These are phyloP conservation scores for Plumapathes pennacea DNA, from an alignment of 92 coral and sea anemone species.

Conservation along the genomic window DNA sequence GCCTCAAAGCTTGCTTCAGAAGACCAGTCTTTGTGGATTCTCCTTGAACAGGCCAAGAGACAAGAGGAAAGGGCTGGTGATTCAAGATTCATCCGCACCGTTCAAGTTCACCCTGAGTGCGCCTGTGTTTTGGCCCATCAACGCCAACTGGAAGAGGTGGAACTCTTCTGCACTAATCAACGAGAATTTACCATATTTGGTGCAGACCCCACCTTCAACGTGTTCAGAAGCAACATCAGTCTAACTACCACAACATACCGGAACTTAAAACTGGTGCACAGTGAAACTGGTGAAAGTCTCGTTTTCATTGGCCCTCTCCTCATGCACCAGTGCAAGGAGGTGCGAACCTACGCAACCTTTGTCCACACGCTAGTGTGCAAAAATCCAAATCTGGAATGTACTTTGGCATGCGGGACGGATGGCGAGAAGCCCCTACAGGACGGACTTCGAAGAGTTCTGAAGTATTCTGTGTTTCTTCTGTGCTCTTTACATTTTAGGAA, in stretches of 20 bases:
- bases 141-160: slow-evolving; percentile 35
- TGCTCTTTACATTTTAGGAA: too few relatives aligned
- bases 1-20: neutral
- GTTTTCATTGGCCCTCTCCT: slow-evolving; percentile 43
- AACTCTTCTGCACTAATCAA: slow-evolving; percentile 43
- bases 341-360: slow-evolving; percentile 43
- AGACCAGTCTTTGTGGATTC: slow-evolving; percentile 19
- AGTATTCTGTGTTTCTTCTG: neutral
- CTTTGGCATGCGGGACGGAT: slow-evolving; percentile 32
- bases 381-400: slow-evolving; percentile 23
- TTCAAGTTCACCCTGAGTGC: slow-evolving; percentile 48
- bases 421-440: slow-evolving; percentile 30
- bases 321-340: slow-evolving; percentile 56
- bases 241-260: slow-evolving; percentile 50
- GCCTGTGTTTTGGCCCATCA: slow-evolving; percentile 49
- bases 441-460: slow-evolving; percentile 1
- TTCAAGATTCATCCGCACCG: slow-evolving; percentile 27
- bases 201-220: slow-evolving; percentile 48
- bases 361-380: slow-evolving; percentile 18
- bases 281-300: slow-evolving; percentile 25
- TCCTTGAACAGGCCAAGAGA: slow-evolving; percentile 52
- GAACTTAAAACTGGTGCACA: slow-evolving; percentile 23
- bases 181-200: slow-evolving; percentile 34
- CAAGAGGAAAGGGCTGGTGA: slow-evolving; percentile 46
- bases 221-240: slow-evolving; percentile 40